A percentile compares a stretch with the other conserved stretches of the same genome.
phyloP scores from a whole-genome alignment of 2,113 vertebrate genomes.

The Ibidorhyncha struthersii region DNA sequence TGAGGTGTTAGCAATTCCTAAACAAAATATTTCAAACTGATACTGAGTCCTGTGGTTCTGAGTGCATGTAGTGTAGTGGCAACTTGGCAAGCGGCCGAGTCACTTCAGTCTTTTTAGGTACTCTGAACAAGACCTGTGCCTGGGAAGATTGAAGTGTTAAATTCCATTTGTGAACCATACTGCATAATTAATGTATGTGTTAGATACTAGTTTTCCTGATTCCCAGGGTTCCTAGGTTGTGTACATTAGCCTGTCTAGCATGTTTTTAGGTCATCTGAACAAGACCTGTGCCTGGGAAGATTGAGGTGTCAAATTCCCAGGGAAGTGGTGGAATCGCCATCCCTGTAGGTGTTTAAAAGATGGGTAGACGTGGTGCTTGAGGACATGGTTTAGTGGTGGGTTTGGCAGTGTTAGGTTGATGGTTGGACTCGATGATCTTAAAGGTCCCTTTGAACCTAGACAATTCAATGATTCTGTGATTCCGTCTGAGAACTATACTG shows the following conservation, averaged over 20 bases:
- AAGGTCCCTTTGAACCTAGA: no score
- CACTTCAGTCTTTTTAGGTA: background rate
- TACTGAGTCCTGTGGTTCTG: background rate
- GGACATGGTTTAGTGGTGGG: no score
- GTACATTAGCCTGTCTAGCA: background rate
- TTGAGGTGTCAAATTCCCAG: no score
- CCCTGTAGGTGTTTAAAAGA: no score
- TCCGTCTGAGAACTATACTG: no score
- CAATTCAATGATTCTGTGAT: no score
- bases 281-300: no score
- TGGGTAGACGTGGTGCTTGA: no score
- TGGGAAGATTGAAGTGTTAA: background rate
- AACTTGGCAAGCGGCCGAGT: background rate
- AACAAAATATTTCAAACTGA: background rate
- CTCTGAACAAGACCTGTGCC: background rate
- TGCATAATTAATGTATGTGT: background rate
- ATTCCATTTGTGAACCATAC: background rate
- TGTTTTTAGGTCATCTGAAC: background rate
- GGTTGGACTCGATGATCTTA: no score
- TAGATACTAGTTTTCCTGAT: background rate
- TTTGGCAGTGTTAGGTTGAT: no score
- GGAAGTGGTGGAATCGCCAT: no score
- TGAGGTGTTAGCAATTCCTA: background rate
- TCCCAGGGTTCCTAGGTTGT: background rate
- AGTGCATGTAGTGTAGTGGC: no score